Percentiles rank a stretch among this genome's conserved stretches.
phyloP scores from a whole-genome alignment of 2,797 vertebrate species.

The Enteromius argenteus region DNA sequence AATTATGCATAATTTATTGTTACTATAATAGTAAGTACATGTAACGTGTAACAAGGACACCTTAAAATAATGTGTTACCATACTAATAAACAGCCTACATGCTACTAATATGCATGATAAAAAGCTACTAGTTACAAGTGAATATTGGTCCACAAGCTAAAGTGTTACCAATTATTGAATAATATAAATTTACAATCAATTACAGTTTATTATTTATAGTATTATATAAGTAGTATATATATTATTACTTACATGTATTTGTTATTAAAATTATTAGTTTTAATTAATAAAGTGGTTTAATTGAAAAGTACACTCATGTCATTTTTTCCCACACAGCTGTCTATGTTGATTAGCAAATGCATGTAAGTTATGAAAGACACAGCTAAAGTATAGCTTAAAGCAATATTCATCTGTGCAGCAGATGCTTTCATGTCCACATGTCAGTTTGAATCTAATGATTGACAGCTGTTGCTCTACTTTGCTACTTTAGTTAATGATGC shows the following conservation, averaged over 20 bases:
- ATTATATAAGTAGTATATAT: background rate
- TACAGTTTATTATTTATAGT: background rate
- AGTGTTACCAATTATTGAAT: background rate
- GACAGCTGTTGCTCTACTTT: constrained; percentile 52
- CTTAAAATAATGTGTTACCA: no score
- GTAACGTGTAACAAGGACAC: background rate
- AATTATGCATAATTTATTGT: no score
- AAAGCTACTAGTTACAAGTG: background rate
- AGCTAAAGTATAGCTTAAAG: constrained; percentile 56
- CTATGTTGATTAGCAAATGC: constrained; percentile 53
- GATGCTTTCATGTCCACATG: constrained; percentile 14
- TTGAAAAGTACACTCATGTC: background rate
- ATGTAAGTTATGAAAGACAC: constrained; percentile 63
- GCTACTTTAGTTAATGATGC: constrained; percentile 50
- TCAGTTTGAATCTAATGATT: constrained; percentile 54
- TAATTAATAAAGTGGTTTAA: background rate
- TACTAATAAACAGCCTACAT: background rate
- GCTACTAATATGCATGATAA: background rate
- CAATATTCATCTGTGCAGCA: constrained; percentile 10
- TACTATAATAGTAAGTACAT: background rate
- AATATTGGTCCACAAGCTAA: background rate
- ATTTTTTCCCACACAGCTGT: background rate
- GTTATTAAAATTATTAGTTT: background rate
- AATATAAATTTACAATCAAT: background rate
- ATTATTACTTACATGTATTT: background rate